Evolutionary conservation across 2,888 invertebrate species (phyloP), one percentile per base, ranked within the genome.

Genomic region (Callyntrura guangdongensis): DNA sequence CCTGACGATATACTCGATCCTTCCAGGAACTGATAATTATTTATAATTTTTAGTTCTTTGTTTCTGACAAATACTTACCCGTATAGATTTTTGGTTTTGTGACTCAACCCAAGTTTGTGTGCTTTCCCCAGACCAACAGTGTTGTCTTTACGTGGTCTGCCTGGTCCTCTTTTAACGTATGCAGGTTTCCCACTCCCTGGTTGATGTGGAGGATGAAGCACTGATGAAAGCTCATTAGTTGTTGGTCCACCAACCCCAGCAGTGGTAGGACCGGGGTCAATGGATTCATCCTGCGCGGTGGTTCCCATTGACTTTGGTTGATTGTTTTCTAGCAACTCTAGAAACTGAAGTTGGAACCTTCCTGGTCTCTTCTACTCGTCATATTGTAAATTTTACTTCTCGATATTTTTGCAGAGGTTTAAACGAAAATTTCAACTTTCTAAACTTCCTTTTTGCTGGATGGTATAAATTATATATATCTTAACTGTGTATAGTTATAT

Each of bases 101-200:
- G 91, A 84, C 86, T 88, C 86, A 85, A 64, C 12, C 91, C 90
- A 22, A 91, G 69, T 77, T 91, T 92, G 25, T 88, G 82, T 45
- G 88, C 81, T 83, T 91, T 92, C 56, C 74, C 90, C 20, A 87
- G 49, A 84, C 91, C 89, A 3, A 94, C 94, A 88, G 93, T 91
- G 90, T 97, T 97, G 95, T 97, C 97, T 94, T 97, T 97, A 92
- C 97, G 96, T 12, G 98, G 97, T 94, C 98, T 96, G 14, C 98
- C 97, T 20, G 97, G 97, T 79, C 97, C 97, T 92, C 97, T 96
- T 93, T 97, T 96, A 84, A 96, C 96, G 87, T 96, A 95, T 83
- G 96, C 94, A 79, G 96, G 96, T 94, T 96, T 96, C 49, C 96
- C 96, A 90, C 93, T 93, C 49, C 94, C 93, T 79, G 90, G 90